Percentiles rank a stretch among this genome's conserved stretches.
Evolutionary conservation across 1,140 invertebrate genomes (phyloP).

Genomic region (Nilaparvata lugens): DNA sequence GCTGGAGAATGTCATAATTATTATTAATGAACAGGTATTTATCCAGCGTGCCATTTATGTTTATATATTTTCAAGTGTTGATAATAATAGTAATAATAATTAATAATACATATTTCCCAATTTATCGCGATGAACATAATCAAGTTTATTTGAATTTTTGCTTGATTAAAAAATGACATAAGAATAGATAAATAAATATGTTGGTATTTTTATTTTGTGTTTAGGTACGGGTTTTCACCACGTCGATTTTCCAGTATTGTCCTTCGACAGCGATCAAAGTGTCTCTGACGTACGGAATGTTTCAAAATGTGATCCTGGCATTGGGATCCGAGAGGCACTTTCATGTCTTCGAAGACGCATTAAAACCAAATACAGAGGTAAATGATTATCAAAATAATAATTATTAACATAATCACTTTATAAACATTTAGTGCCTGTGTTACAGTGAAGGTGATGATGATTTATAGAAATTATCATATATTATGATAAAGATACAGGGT

Average conservation of each 20-base stretch:
- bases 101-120: background rate
- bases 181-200: too few species aligned
- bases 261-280: conserved; percentile 59
- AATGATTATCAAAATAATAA: conserved; percentile 27
- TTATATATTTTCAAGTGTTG: too few species aligned
- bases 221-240: conserved; percentile 47
- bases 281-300: conserved; percentile 54
- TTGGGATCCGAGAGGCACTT: conserved; percentile 69
- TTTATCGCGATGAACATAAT: background rate
- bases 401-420: too few species aligned
- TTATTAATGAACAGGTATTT: too few species aligned
- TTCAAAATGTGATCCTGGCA: conserved; percentile 54
- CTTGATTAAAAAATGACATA: too few species aligned
- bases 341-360: conserved; percentile 54
- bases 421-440: background rate
- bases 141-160: too few species aligned
- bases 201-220: conserved; percentile 14
- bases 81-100: background rate
- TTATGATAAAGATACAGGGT: too few species aligned
- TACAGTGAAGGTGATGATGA: background rate
- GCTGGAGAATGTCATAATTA: too few species aligned
- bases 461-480: too few species aligned
- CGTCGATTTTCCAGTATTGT: conserved; percentile 53
- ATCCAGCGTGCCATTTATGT: too few species aligned
- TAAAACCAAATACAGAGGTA: conserved; percentile 50